A percentile compares a stretch with the other conserved stretches of the same genome.
phyloP scores from a whole-genome alignment of 2,113 vertebrate genomes.

The Orthonyx spaldingii region DNA sequence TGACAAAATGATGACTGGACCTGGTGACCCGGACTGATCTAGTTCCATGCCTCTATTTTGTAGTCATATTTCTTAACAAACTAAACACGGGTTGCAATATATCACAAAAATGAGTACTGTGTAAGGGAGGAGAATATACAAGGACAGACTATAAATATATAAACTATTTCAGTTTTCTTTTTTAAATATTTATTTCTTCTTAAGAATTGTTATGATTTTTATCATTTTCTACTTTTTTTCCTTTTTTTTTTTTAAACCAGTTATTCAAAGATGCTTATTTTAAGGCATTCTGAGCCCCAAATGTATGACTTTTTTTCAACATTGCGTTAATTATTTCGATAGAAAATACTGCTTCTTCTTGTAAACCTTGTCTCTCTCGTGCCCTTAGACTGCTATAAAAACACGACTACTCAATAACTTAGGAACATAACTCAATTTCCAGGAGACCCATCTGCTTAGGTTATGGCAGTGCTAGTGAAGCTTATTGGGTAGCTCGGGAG shows the following conservation, averaged over 20 bases:
- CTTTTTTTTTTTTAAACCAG: rapidly evolving
- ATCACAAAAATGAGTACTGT: background rate
- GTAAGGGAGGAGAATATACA: background rate
- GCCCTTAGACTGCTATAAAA: background rate
- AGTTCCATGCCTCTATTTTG: background rate
- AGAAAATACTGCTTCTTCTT: background rate
- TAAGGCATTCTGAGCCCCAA: background rate
- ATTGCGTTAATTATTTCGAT: background rate
- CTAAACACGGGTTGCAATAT: background rate
- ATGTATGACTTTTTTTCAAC: background rate
- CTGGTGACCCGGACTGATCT: background rate
- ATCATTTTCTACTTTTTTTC: background rate
- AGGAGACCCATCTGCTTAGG: background rate
- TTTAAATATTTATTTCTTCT: background rate
- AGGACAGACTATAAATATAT: background rate
- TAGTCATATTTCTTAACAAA: background rate
- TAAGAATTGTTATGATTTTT: background rate
- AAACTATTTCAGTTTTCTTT: background rate
- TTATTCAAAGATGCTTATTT: background rate
- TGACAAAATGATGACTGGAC: background rate
- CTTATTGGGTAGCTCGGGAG: background rate
- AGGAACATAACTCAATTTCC: background rate
- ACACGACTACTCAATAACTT: background rate
- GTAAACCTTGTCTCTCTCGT: background rate
- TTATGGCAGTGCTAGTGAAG: background rate